phyloP scores from a whole-genome alignment of 2,888 invertebrate genomes.

The Chloroclystis v-ata region DNA sequence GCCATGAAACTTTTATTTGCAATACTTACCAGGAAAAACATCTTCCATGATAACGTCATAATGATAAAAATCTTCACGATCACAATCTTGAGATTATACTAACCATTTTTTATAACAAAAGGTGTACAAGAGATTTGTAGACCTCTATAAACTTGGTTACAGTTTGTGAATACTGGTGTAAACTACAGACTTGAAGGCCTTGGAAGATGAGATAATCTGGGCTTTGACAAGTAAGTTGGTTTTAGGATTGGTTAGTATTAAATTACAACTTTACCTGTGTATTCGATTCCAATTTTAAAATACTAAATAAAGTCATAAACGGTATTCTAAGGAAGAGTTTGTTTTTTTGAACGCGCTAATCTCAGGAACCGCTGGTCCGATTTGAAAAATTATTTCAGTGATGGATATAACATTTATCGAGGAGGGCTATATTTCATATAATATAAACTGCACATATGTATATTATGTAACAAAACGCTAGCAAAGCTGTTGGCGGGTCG shows the following conservation, averaged over 20 bases:
- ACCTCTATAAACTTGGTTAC: constrained; percentile 22
- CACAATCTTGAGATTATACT: background rate
- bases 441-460: too few species aligned
- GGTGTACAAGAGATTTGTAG: constrained; percentile 22
- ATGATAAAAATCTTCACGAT: background rate
- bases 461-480: too few species aligned
- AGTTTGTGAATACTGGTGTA: constrained; percentile 11
- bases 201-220: constrained; percentile 19
- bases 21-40: background rate
- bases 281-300: background rate
- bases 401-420: too few species aligned
- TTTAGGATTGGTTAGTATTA: background rate
- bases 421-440: too few species aligned
- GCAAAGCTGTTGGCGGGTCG: too few species aligned
- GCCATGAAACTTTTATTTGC: background rate
- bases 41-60: background rate
- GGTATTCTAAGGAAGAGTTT: too few species aligned
- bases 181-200: constrained; percentile 23
- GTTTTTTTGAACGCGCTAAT: too few species aligned
- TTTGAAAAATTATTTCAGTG: too few species aligned
- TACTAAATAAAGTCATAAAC: too few species aligned
- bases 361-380: too few species aligned
- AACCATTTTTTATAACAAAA: constrained; percentile 9
- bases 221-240: constrained; percentile 14
- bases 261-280: background rate